Evolutionary conservation across 2,888 invertebrate genomes (phyloP), one percentile per base, ranked within the genome.

Genomic region (Temnothorax ravouxi): DNA sequence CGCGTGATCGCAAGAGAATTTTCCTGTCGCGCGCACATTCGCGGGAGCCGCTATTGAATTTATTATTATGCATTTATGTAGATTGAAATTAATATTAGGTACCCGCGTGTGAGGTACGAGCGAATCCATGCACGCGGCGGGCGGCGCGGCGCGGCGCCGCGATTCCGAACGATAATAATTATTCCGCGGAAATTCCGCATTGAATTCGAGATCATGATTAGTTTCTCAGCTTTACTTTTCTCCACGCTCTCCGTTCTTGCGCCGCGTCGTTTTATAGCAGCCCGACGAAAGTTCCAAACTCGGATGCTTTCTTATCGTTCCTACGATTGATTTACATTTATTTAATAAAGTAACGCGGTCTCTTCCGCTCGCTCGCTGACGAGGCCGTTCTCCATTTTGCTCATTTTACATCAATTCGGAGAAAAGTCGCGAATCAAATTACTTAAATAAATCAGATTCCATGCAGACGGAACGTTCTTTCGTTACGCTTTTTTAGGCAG

Each of bases 31-130:
- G 61, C 74, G 38, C 74, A 11, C 21, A 74, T 59, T 75, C 74
- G 44, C 56, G 71, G 52, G 44, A 29, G n/a, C 50, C 67, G 75
- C 75, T 81, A 66, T 62, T 86, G 87, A 87, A 86, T 87, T 80
- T 84, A 84, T 89, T 84, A 86, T 88, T 87, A 89, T 86, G 81
- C 88, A 89, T 89, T 88, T 87, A 89, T 89, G 87, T 84, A 89
- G 85, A 88, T 89, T 80, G 83, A 83, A 86, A 89, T 89, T 88
- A 89, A 89, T 89, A 89, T 88, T 85, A 80, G 69, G n/a, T 52
- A 8, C n/a, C 54, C n/a, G 47, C 44, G 18, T 50, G 34, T 41
- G 64, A 29, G 29, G 29, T 29, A 29, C 75, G 44, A 21, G 21
- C 4, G 71, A 15, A 77, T 67, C 44, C 54, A 69, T 59, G 38